Evolutionary conservation across 1,140 invertebrate genomes (phyloP), one percentile per base, ranked within the genome.

Genomic region (Myzus persicae): DNA sequence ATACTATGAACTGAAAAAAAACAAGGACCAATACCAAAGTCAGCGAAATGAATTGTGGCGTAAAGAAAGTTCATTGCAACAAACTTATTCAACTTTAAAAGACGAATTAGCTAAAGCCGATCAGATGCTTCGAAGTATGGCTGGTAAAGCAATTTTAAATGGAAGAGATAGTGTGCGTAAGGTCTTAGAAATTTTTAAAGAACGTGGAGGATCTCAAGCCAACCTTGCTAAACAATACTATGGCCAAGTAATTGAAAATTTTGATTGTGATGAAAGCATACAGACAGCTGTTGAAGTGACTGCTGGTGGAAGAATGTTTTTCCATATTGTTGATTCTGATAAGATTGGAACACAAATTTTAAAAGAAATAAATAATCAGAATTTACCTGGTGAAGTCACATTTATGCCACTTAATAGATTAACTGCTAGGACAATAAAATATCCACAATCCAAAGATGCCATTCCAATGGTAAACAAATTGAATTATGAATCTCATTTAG

Each of bases 211-310:
- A 14, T 96, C 96, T 90, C 97, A 96, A 95, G 97, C 97, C 42
- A 97, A 99, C 93, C 98, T 99, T 94, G 97, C 97, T 0, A 96
- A 97, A 54, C 97, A 98, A 93, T 99, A 99, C 95, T 98, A 98
- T 95, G 99, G 99, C 1, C 98, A 98, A 5, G 97, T 99, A 7
- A 99, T 99, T 94, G 99, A 99, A 95, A 99, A 99, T 95, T 99
- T 99, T 95, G 97, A 98, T 94, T 99, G 98, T 95, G 98, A 99
- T 94, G 98, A 99, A 95, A 98, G 98, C 90, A 99, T 99, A 94
- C 99, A 99, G 94, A 99, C 99, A 54, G 99, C 99, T 94, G 99
- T 99, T 7, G 99, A 99, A 96, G 99, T 99, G 1, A 99, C 99
- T 36, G 99, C 99, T 67, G 99, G 99, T 59, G 99, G 99, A 95